Base-by-base conservation (phyloP, 2,113 vertebrate genomes). In the Anthoscopus minutus region DNA sequence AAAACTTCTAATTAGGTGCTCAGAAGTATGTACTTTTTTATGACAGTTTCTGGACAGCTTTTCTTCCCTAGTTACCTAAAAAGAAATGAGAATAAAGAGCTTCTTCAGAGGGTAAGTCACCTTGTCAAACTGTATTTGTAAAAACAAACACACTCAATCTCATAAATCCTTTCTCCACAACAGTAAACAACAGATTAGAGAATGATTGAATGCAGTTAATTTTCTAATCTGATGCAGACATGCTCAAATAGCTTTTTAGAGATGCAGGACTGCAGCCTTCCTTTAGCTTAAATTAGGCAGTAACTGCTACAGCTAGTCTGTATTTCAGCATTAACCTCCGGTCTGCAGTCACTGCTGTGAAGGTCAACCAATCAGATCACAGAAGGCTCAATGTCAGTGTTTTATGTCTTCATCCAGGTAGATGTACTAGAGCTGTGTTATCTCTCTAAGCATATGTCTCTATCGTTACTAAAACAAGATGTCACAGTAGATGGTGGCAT, bases 201-300 rank as follows among this genome's bases (percentile, higher is more conserved):
- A 96, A 91, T 82, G 21, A 92, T 48, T 67, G 85, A 93, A 83
- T 89, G 85, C 15, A 73, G 87, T 8, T 81, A 45, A 87, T 78
- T 92, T 96, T 95, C 69, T 93, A 86, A 93, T 78, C 89, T 94
- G 61, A 97, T 81, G 67, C 86, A 96, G 92, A 93, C 81, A 77
- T 53, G 45, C 69, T 88, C 53, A 90, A 66, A 73, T 62, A 88
- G 40, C 33, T 93, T 82, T 62, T 76, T 5, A 91, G 82, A 86
- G 56, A 85, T 76, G 50, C 0, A 74, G 35, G 28, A 44, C 60
- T 51, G 48, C 79, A 92, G 81, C 83, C 40, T 79, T 82, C 60
- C 61, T 88, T 92, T 82, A 86, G 38, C 31, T 88, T 89, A 73
- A 95, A 81, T 88, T 74, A 95, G 94, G 81, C 25, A 70, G 50